Base-by-base conservation (phyloP, 2,797 vertebrate genomes). In the Helicolenus hilgendorfi region DNA sequence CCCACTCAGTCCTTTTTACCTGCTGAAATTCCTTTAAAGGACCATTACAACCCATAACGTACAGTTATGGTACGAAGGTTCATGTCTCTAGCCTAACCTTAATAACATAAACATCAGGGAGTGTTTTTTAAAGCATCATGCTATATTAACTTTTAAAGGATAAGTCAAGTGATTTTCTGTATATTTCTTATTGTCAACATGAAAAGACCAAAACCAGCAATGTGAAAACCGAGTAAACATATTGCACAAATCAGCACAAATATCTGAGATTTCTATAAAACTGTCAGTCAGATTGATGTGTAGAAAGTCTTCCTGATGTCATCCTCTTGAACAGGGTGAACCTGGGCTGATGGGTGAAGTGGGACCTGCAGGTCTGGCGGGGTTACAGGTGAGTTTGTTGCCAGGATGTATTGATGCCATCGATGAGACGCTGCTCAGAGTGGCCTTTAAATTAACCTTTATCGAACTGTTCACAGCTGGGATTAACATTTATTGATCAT, bases 331-430 rank as follows among this genome's bases (percentile, higher is more conserved):
- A 79, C 83, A 98, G 97, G 97, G 96, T 65, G 96, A 97, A 45
- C 94, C 96, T 1, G 97, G 97, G 18, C 77, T 95, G 62, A 89
- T 96, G 89, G 97, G 97, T 4, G 88, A 93, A 27, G 27, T 93
- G 60, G 97, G 97, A 72, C 94, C 92, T 59, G 49, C 78, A 36
- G 97, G 97, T 9, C 81, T 97, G 58, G 22, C 60, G 2, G 97
- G 97, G 45, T 64, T 95, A 58, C 63, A 89, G 94, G 97, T 98
- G 74, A 94, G 95, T 72, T 69, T 74, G 2, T 78, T 56, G 11
- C 18, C 26, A 62, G 15, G 10, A 81, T 20, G 11, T 36, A 49
- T 71, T 45, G 68, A 79, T 56, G 9, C 27, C 11, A 2, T 58
- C 0, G 6, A 33, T 36, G 10, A n/a, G 14, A 14, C 26, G 45